phyloP scores from a whole-genome alignment of 2,113 vertebrate species.

The Lamprotornis superbus region DNA sequence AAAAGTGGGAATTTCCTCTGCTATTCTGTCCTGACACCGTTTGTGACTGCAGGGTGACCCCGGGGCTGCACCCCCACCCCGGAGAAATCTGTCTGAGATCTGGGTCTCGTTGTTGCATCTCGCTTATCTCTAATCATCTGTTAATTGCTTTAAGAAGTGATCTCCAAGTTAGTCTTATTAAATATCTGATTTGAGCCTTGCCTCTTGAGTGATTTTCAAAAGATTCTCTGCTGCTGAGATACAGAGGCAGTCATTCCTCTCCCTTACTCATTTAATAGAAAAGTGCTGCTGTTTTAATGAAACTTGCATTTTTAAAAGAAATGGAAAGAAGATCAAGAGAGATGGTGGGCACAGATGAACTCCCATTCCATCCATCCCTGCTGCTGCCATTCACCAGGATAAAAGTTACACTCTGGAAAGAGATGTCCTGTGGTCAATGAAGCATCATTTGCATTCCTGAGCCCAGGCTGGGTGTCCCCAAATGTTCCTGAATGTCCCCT shows the following conservation, averaged over 20 bases:
- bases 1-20: neutral
- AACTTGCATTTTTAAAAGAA: conserved; percentile 17
- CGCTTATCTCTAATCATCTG: conserved; percentile 55
- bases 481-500: neutral
- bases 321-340: conserved; percentile 48
- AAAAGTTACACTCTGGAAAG: neutral
- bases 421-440: neutral
- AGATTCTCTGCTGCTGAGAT: conserved; percentile 30
- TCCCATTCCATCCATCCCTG: neutral
- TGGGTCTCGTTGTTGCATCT: conserved; percentile 46
- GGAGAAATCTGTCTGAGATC: neutral
- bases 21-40: neutral
- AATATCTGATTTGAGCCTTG: conserved; percentile 58
- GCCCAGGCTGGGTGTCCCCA: neutral
- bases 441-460: neutral
- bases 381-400: neutral
- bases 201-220: conserved; percentile 57
- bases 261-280: conserved; percentile 12
- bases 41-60: neutral
- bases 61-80: neutral
- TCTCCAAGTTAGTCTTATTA: conserved; percentile 61
- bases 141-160: conserved; percentile 62
- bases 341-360: neutral
- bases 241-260: conserved; percentile 16
- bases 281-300: conserved; percentile 42